Percentiles rank a stretch among this genome's conserved stretches.
Conservation (phyloP, 1,140 invertebrate species). For the Musca domestica region DNA sequence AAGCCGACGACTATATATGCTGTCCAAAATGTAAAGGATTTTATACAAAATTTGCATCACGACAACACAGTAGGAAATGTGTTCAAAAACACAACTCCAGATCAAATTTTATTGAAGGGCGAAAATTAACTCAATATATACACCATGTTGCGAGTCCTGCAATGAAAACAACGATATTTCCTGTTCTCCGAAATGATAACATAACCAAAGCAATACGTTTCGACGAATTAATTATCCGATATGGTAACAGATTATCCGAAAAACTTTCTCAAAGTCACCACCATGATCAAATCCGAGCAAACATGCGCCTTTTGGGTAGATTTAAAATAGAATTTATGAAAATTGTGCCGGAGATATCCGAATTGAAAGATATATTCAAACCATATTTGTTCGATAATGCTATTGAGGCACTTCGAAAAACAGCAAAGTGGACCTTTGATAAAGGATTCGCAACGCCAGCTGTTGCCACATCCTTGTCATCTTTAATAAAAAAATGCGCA, state of each 20-base stretch:
- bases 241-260: constrained; percentile 4
- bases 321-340: constrained; percentile 7
- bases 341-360: background rate
- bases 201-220: background rate
- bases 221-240: background rate
- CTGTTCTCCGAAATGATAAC: constrained; percentile 1
- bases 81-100: background rate
- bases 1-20: background rate
- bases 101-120: background rate
- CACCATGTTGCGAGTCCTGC: background rate
- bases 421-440: constrained; percentile 24
- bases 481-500: too few relatives aligned
- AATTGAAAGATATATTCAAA: constrained; percentile 5
- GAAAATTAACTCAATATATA: too few relatives aligned
- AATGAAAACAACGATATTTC: background rate
- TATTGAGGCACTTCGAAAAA: background rate
- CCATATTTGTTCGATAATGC: background rate
- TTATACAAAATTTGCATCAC: background rate
- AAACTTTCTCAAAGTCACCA: constrained; percentile 23
- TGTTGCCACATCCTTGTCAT: too few relatives aligned
- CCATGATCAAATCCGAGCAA: constrained; percentile 33
- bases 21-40: background rate
- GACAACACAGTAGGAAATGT: background rate
- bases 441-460: too few relatives aligned
- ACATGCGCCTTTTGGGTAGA: background rate